Evolutionary conservation across 2,888 invertebrate genomes (phyloP).

Genomic region (Volucella inflata): DNA sequence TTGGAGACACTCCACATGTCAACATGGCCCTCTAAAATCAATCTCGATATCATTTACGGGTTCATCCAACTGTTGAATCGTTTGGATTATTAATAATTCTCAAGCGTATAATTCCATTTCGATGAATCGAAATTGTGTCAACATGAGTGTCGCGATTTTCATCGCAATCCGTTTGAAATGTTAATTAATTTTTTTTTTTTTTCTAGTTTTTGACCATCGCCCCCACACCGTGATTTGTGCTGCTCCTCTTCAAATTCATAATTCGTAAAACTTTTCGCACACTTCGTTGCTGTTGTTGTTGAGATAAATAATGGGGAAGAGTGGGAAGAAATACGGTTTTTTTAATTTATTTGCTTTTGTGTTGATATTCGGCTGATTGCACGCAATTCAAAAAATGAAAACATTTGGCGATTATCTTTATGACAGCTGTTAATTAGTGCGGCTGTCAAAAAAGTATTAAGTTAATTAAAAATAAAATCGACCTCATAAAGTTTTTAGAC

Average conservation of each 20-base stretch:
- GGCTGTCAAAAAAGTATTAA: neutral
- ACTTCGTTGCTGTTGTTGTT: neutral
- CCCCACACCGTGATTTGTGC: constrained; percentile 5
- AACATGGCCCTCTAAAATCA: constrained; percentile 14
- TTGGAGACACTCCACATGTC: constrained; percentile 7
- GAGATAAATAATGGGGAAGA: neutral
- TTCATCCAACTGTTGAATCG: constrained; percentile 36
- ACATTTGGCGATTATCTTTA: constrained; percentile 26
- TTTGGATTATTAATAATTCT: constrained; percentile 40
- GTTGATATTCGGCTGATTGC: constrained; percentile 22
- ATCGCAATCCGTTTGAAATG: constrained; percentile 45
- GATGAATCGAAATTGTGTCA: constrained; percentile 60
- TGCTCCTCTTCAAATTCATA: constrained; percentile 33
- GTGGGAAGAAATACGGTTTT: neutral
- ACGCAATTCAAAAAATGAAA: constrained; percentile 6
- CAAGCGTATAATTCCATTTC: constrained; percentile 44
- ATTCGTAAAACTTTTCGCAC: constrained; percentile 20
- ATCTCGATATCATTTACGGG: constrained; percentile 29
- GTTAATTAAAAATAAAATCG: neutral
- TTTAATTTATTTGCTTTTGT: constrained; percentile 36
- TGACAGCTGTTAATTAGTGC: constrained; percentile 15
- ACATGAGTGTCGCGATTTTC: constrained; percentile 37
- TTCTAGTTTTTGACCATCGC: neutral
- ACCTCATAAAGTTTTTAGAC: no score
- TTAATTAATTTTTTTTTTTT: constrained; percentile 38